These are phyloP conservation scores for Syngnathus typhle DNA, from an alignment of 2,113 vertebrate species.

Conservation along the genomic window DNA sequence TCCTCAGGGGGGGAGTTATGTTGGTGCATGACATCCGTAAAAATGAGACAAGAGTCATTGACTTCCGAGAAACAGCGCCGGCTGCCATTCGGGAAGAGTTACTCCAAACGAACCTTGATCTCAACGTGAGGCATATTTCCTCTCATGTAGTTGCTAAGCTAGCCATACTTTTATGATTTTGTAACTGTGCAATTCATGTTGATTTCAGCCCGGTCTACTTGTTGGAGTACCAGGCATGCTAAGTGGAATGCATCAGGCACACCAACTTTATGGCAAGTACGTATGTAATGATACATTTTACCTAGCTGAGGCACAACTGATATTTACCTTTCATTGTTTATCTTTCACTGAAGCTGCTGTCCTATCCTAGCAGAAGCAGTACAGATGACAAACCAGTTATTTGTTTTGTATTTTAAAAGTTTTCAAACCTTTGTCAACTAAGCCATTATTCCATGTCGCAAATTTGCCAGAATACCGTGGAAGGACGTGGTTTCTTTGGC, in stretches of 20 bases:
- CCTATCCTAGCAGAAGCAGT: neutral
- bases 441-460: constrained; percentile 4
- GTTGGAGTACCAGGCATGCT: constrained; percentile 93
- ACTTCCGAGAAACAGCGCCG: constrained; percentile 93
- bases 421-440: constrained; percentile 8
- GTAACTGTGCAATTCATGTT: constrained; percentile 1
- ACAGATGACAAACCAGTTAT: neutral
- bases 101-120: constrained; percentile 70
- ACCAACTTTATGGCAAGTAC: constrained; percentile 91
- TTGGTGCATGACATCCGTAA: constrained; percentile 89
- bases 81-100: constrained; percentile 75
- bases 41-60: constrained; percentile 85
- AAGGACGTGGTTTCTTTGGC: constrained; percentile 78
- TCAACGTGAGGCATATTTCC: constrained; percentile 65
- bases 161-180: neutral
- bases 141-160: neutral
- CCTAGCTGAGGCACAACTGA: neutral
- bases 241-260: constrained; percentile 85
- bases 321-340: neutral
- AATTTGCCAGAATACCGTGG: constrained; percentile 78
- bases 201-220: constrained; percentile 80
- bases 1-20: constrained; percentile 89
- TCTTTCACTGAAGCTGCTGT: neutral
- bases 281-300: constrained; percentile 47
- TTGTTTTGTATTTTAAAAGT: neutral